Conservation (phyloP, 2,888 invertebrate species). For the Rhingia rostrata region DNA sequence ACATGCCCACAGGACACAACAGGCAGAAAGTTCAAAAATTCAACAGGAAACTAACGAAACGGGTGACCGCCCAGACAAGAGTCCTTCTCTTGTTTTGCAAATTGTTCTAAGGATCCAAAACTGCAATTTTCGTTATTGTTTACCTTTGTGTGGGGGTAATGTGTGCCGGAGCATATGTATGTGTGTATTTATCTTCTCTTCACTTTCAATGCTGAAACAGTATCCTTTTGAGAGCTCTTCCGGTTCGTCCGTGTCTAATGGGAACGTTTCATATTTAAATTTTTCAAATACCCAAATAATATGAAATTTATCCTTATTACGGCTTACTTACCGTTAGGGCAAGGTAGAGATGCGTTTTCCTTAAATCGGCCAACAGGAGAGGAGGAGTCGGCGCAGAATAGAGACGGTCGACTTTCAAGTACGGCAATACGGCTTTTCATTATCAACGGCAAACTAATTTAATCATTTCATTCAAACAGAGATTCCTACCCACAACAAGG, state of each 20-base stretch:
- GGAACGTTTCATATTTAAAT: conserved; percentile 45
- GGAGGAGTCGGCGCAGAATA: background rate
- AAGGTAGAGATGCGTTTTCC: background rate
- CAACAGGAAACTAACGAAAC: conserved; percentile 40
- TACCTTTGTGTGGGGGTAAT: conserved; percentile 5
- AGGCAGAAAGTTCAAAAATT: conserved; percentile 56
- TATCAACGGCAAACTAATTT: conserved; percentile 34
- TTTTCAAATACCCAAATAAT: conserved; percentile 35
- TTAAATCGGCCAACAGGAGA: background rate
- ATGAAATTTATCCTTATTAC: conserved; percentile 46
- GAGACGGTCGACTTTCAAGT: background rate
- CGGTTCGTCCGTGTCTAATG: conserved; percentile 6
- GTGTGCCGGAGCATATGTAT: background rate
- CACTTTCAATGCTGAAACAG: background rate
- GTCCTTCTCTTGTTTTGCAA: conserved; percentile 12
- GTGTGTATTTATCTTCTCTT: background rate
- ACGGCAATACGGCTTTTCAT: background rate
- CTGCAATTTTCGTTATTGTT: conserved; percentile 47
- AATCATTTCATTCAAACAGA: conserved; percentile 40
- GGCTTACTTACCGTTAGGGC: conserved; percentile 14
- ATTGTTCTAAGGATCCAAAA: conserved; percentile 36
- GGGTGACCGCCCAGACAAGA: conserved; percentile 5
- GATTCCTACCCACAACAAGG: background rate
- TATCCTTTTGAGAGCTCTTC: background rate
- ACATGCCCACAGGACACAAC: conserved; percentile 36